Percentiles rank a stretch among this genome's conserved stretches.
Evolutionary conservation across 1,140 invertebrate species (phyloP).

Genomic region (Zeugodacus cucurbitae): DNA sequence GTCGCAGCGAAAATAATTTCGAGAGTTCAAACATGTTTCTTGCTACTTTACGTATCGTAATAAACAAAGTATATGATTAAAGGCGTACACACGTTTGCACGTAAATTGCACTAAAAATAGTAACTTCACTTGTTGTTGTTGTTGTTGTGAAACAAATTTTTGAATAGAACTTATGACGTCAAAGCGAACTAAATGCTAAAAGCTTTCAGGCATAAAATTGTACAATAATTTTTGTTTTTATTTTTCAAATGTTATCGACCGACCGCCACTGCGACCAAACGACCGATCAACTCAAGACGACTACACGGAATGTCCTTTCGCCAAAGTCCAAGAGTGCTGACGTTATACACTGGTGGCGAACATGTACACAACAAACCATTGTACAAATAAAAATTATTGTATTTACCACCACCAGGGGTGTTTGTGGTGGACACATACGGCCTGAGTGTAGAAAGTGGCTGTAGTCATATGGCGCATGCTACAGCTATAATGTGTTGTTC

Average conservation of each 20-base stretch:
- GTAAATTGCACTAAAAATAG: conserved; percentile 46
- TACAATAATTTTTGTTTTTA: neutral
- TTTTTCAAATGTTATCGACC: neutral
- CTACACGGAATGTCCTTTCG: neutral
- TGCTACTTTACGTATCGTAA: neutral
- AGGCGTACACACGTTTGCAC: conserved; percentile 13
- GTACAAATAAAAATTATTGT: neutral
- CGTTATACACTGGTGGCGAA: neutral
- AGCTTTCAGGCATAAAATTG: neutral
- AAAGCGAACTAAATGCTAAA: neutral
- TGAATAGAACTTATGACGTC: neutral
- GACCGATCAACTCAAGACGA: conserved; percentile 32
- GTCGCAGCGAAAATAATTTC: conserved; percentile 59
- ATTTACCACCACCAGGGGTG: neutral
- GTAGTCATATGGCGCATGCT: neutral
- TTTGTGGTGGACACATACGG: neutral
- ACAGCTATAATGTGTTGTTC: neutral
- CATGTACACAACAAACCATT: neutral
- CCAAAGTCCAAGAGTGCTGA: neutral
- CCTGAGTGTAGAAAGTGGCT: neutral
- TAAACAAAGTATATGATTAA: neutral
- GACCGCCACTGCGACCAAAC: neutral
- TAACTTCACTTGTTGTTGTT: neutral
- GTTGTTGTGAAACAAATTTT: neutral
- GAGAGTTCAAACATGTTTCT: conserved; percentile 60